Conservation (phyloP, 2,797 vertebrate species). For the Cuniculus paca region DNA sequence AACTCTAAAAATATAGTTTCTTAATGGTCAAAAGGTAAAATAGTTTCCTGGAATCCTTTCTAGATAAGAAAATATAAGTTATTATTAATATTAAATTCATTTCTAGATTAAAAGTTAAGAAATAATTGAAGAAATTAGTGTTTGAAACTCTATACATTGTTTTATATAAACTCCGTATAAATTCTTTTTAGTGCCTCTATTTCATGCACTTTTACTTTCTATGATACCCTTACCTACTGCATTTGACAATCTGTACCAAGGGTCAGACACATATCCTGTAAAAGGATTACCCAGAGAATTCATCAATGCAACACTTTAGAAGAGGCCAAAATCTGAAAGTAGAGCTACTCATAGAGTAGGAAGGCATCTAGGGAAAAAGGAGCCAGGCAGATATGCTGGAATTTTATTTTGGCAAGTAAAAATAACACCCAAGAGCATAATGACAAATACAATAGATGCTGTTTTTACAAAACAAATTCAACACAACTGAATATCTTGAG, state of each 20-base stretch:
- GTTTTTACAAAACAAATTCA: not conserved
- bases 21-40: not conserved
- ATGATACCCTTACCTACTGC: not conserved
- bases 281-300: not conserved
- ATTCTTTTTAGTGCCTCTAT: not conserved
- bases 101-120: not conserved
- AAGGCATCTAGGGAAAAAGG: not conserved
- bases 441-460: not conserved
- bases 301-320: not conserved
- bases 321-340: not conserved
- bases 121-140: slow-evolving; percentile 22
- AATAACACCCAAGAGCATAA: not conserved
- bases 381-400: not conserved
- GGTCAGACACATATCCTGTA: not conserved
- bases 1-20: not conserved
- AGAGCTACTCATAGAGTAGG: not conserved
- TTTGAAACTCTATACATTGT: slow-evolving; percentile 38
- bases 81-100: slow-evolving; percentile 9
- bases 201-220: not conserved
- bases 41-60: not conserved
- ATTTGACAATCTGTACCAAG: not conserved
- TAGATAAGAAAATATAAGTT: not conserved
- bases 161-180: not conserved
- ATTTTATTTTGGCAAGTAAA: not conserved
- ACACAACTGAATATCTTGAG: not conserved